Percentiles rank a stretch among this genome's conserved stretches.
Evolutionary conservation across 2,113 vertebrate species (phyloP).

Genomic region (Oreotrochilus melanogaster): DNA sequence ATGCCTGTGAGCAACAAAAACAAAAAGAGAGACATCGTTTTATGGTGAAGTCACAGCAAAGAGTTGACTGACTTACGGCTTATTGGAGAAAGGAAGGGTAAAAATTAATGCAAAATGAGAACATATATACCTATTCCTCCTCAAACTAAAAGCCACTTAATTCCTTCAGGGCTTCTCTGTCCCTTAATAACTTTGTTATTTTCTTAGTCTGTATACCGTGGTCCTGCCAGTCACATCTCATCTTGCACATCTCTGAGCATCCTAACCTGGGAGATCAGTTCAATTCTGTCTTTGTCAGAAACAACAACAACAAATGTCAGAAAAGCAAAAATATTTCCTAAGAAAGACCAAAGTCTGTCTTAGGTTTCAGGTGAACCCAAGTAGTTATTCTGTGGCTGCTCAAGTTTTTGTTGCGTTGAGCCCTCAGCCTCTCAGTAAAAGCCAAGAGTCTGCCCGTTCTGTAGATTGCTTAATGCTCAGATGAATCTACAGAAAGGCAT

Average conservation of each 20-base stretch:
- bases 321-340: neutral
- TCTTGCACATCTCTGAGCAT: neutral
- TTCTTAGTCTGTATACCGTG: neutral
- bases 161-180: neutral
- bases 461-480: neutral
- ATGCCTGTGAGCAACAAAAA: neutral
- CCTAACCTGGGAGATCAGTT: neutral
- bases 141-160: neutral
- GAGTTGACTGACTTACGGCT: neutral
- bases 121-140: neutral
- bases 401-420: neutral
- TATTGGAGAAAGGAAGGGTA: neutral
- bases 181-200: neutral
- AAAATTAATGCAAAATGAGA: neutral
- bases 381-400: neutral
- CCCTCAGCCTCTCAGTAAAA: neutral
- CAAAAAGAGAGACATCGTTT: neutral
- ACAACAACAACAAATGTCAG: neutral
- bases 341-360: neutral
- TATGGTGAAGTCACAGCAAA: constrained; percentile 16
- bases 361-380: neutral
- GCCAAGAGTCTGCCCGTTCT: neutral
- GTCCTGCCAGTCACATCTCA: neutral
- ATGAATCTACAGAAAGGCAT: neutral
- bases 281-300: neutral